Conservation (phyloP, 2,113 vertebrate species). For the Callocephalon fimbriatum region DNA sequence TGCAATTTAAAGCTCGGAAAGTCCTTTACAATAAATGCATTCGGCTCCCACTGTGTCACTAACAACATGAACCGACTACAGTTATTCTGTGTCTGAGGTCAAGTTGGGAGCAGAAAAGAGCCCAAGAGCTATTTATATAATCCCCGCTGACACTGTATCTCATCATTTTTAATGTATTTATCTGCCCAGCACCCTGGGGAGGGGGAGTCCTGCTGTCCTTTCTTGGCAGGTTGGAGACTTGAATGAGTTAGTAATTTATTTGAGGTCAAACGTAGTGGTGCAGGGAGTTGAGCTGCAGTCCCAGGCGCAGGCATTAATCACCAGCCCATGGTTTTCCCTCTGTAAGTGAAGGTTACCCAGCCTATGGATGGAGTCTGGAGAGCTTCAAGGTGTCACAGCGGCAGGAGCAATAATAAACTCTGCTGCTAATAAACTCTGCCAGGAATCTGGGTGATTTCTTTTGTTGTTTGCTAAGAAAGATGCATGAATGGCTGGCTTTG, state of each 20-base stretch:
- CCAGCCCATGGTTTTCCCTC: background rate
- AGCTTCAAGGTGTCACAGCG: background rate
- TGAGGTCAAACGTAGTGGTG: background rate
- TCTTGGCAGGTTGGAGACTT: background rate
- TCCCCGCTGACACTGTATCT: background rate
- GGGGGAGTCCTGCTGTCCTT: background rate
- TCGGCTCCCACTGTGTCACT: background rate
- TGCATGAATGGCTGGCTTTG: accelerated
- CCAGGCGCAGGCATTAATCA: background rate
- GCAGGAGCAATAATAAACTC: background rate
- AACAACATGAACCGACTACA: background rate
- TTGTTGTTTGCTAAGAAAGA: background rate
- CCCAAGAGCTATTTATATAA: background rate
- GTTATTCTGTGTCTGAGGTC: background rate
- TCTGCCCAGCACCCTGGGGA: background rate
- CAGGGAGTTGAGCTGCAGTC: background rate
- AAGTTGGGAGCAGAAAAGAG: background rate
- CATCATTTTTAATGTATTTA: background rate
- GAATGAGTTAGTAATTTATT: background rate
- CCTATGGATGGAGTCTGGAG: background rate
- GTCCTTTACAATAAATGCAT: background rate
- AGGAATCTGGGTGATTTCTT: background rate
- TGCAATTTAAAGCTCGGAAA: background rate
- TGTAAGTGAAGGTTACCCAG: background rate
- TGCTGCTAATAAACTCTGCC: background rate